Evolutionary conservation across 2,113 vertebrate genomes (phyloP), one percentile per base, ranked within the genome.

Genomic region (Cyphomyrus plagiostoma): DNA sequence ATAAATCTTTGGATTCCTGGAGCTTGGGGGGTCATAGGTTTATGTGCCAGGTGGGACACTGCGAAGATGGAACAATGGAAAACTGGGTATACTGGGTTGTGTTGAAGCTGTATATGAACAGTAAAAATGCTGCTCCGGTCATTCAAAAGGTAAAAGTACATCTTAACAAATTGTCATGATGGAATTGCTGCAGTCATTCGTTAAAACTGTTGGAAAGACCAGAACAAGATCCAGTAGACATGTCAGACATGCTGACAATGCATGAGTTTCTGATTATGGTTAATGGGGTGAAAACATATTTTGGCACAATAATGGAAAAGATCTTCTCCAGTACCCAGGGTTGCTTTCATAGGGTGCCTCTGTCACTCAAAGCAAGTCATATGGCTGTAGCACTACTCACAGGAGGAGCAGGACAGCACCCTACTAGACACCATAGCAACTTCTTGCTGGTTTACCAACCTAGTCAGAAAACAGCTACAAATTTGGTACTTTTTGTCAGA

Each of bases 1-100:
- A 58, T 23, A 35, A 87, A 87, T 56, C 85, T 42, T 13, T 49
- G n/a, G 42, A 56, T 58, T 23, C 53, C 89, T 53, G 52, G 52
- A 82, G 77, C 39, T 84, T 6, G n/a, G 35, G 77, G 50, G 77
- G 89, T 89, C 52, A 88, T 15, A 13, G 80, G 50, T 89, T 62
- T 85, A 48, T 35, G 58, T 17, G 23, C 52, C 80, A 89, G 35
- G 49, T 58, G 50, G 77, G 23, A 62, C 39, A 62, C 26, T 4
- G 17, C 5, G 3, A 87, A 87, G 13, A 53, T 1, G 1, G 35
- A 80, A 80, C 74, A 80, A 42, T 19, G 30, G 74, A 80, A 80
- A 4, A 42, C 85, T 56, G 26, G 49, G 50, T 39, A 17, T 9
- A 39, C 48, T 52, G 26, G 85, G 10, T 23, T 5, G 85, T 56